phyloP scores from a whole-genome alignment of 2,888 invertebrate genomes.

The Drosophila longiperda region DNA sequence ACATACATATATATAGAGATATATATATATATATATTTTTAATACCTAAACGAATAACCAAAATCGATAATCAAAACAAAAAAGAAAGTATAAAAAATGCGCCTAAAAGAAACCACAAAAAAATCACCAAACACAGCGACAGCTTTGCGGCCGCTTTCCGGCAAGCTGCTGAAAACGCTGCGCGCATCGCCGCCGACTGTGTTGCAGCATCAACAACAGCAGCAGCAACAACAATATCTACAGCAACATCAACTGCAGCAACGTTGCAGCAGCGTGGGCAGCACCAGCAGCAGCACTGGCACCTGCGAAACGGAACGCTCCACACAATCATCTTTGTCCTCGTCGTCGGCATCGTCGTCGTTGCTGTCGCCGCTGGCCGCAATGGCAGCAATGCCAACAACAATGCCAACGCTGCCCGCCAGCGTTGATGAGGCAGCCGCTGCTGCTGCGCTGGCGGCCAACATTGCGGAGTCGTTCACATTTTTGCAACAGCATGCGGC shows the following conservation, averaged over 20 bases:
- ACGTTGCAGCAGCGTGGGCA: slow-evolving; percentile 83
- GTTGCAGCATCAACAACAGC: slow-evolving; percentile 52
- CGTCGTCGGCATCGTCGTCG: slow-evolving; percentile 67
- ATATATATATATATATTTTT: slow-evolving; percentile 43
- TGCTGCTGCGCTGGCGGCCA: slow-evolving; percentile 81
- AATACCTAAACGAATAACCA: slow-evolving; percentile 36
- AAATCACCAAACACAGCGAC: slow-evolving; percentile 40
- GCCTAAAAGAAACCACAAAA: slow-evolving; percentile 75
- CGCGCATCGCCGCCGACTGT: slow-evolving; percentile 65
- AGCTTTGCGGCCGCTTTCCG: slow-evolving; percentile 51
- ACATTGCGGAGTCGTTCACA: slow-evolving; percentile 85
- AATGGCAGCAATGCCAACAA: slow-evolving; percentile 79
- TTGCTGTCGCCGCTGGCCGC: slow-evolving; percentile 77
- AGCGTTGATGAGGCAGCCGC: slow-evolving; percentile 63
- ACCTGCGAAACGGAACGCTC: slow-evolving; percentile 83
- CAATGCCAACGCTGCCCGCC: slow-evolving; percentile 33
- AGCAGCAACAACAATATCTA: slow-evolving; percentile 62
- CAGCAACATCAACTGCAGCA: slow-evolving; percentile 71
- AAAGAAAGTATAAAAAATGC: slow-evolving; percentile 48
- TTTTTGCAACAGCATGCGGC: slow-evolving; percentile 84
- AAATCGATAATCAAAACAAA: slow-evolving; percentile 18
- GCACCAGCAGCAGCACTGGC: slow-evolving; percentile 81
- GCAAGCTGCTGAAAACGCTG: slow-evolving; percentile 62
- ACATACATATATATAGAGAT: slow-evolving; percentile 25
- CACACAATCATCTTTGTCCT: slow-evolving; percentile 60